A percentile compares a stretch with the other conserved stretches of the same genome.
phyloP scores from a whole-genome alignment of 2,113 vertebrate genomes.

The Oplegnathus fasciatus region DNA sequence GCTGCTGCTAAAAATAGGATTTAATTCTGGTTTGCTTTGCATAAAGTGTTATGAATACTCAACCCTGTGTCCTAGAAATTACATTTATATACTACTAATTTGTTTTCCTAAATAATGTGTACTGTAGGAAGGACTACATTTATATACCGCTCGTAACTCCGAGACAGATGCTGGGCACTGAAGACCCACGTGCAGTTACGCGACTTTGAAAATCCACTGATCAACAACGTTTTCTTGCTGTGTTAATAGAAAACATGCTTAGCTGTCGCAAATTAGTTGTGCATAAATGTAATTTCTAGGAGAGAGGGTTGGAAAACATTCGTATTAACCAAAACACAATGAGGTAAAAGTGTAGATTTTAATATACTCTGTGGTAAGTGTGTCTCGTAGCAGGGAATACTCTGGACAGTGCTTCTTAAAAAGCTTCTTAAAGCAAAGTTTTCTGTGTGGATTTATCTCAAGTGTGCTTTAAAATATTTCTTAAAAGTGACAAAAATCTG shows the following conservation, averaged over 20 bases:
- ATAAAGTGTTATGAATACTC: constrained; percentile 37
- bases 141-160: neutral
- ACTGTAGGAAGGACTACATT: neutral
- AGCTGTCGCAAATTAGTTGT: neutral
- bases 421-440: neutral
- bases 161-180: neutral
- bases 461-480: neutral
- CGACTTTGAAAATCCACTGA: neutral
- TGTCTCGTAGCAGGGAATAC: neutral
- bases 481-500: neutral
- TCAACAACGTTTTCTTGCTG: neutral
- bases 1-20: constrained; percentile 50
- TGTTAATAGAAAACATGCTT: neutral
- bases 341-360: neutral
- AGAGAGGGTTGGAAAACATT: neutral
- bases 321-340: neutral
- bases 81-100: neutral
- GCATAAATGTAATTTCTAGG: neutral
- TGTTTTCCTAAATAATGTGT: neutral
- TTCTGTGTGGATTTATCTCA: neutral
- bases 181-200: neutral
- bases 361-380: neutral
- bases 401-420: neutral
- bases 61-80: constrained; percentile 18
- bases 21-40: constrained; percentile 32